Evolutionary conservation across 2,113 vertebrate species (phyloP).

Genomic region (Rhipidura dahli): DNA sequence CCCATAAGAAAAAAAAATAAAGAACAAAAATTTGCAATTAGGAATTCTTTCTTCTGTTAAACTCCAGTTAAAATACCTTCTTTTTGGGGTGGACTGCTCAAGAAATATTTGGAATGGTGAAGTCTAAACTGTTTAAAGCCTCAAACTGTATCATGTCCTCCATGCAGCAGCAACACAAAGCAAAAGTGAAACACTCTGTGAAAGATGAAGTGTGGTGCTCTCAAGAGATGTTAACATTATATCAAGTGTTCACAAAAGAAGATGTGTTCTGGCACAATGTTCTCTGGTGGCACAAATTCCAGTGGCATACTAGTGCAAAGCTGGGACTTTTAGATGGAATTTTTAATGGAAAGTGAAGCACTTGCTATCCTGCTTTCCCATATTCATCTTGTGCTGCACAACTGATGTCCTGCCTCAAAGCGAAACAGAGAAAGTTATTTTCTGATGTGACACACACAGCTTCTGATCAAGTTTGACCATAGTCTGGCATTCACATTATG

Average conservation of each 20-base stretch:
- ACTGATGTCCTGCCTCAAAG: neutral
- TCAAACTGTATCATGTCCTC: neutral
- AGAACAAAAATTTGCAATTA: neutral
- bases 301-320: neutral
- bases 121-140: neutral
- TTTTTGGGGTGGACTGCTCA: neutral
- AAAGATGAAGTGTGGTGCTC: neutral
- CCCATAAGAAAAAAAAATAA: neutral
- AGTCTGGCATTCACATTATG: neutral
- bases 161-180: neutral
- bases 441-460: neutral
- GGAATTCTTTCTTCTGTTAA: neutral
- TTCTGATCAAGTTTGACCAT: neutral
- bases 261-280: neutral
- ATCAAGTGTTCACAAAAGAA: neutral
- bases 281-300: neutral
- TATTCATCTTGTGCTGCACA: neutral
- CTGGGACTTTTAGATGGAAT: neutral
- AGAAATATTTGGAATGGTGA: neutral
- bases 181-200: neutral
- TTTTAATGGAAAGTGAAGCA: neutral
- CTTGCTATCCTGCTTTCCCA: neutral
- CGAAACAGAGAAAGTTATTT: neutral
- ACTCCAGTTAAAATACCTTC: neutral
- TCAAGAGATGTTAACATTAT: neutral